Evolutionary conservation across 2,113 vertebrate species (phyloP).

Genomic region (Gambusia holbrooki): DNA sequence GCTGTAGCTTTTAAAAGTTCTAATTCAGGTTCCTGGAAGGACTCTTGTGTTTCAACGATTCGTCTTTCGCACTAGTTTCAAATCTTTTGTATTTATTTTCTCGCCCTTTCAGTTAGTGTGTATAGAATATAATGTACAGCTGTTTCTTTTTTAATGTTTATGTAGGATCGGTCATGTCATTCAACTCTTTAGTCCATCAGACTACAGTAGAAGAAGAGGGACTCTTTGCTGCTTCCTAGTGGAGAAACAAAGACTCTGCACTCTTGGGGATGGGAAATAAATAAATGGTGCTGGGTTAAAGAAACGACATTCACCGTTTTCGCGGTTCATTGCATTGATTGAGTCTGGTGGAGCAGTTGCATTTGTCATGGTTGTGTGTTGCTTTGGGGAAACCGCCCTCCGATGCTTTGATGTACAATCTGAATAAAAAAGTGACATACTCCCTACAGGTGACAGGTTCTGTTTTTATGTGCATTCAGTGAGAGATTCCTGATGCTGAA

Average conservation of each 20-base stretch:
- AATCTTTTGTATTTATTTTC: constrained; percentile 76
- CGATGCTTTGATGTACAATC: constrained; percentile 54
- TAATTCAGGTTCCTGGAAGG: neutral
- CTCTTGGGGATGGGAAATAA: constrained; percentile 26
- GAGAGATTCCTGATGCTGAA: neutral
- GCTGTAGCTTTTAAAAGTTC: constrained; percentile 12
- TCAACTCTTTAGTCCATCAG: constrained; percentile 26
- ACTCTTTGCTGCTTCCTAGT: constrained; percentile 15
- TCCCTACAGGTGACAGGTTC: constrained; percentile 24
- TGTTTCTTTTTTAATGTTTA: constrained; percentile 53
- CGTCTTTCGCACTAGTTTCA: constrained; percentile 33
- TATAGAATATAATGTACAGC: constrained; percentile 78
- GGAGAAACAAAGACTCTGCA: constrained; percentile 31
- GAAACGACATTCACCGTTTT: constrained; percentile 4
- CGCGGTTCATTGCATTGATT: constrained; percentile 8
- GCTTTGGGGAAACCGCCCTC: constrained; percentile 19
- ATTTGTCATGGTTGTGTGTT: constrained; percentile 14
- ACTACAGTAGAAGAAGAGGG: constrained; percentile 39
- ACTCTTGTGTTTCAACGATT: constrained; percentile 48
- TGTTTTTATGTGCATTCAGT: constrained; percentile 25
- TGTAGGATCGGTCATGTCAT: constrained; percentile 65
- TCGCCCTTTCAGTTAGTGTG: constrained; percentile 71
- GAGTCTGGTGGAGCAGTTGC: constrained; percentile 10
- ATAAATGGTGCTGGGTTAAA: constrained; percentile 16
- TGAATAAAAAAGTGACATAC: constrained; percentile 49